Evolutionary conservation across 2,113 vertebrate species (phyloP), one percentile per base, ranked within the genome.

Genomic region (Bos javanicus): DNA sequence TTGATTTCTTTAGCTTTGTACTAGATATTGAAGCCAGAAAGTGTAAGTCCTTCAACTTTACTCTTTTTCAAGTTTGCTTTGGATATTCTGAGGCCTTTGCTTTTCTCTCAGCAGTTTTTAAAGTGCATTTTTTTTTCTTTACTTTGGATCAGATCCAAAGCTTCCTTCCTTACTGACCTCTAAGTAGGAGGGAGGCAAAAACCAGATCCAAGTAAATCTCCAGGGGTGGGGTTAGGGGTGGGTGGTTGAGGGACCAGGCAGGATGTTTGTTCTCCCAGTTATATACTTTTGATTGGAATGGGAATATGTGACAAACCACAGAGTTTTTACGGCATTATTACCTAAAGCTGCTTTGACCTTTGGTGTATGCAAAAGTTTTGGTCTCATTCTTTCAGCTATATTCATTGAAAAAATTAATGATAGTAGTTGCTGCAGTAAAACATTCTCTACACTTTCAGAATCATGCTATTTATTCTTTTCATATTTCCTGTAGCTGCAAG

Each of bases 1-100:
- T 67, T 80, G 64, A 78, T 93, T 88, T 96, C 26, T 88, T 93
- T 88, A 93, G 50, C 39, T 96, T 92, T 64, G 50, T 50, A 87
- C 19, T 87, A 87, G 86, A 19, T 74, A 25, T 76, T 90, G 25
- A 76, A 82, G 33, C 54, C 39, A 93, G 33, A 81, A 87, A 57
- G 33, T 87, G 0, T 91, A 91, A 96, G 30, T 78, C 39, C 43
- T 87, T 87, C 15, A 93, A 64, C 39, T 93, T 90, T 46, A 16
- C n/a, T 87, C 19, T 62, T 74, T 90, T 96, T 87, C 36, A 90
- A 74, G 67, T 93, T 90, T 94, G 48, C 12, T 87, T 93, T 91
- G 62, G 25, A 15, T 76, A 78, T 87, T 78, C 30, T 91, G 46
- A 57, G 30, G 80, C 3, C 5, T 93, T 95, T 91, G 54, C 48